phyloP scores from a whole-genome alignment of 2,888 invertebrate genomes.

The Platycheirus albimanus region DNA sequence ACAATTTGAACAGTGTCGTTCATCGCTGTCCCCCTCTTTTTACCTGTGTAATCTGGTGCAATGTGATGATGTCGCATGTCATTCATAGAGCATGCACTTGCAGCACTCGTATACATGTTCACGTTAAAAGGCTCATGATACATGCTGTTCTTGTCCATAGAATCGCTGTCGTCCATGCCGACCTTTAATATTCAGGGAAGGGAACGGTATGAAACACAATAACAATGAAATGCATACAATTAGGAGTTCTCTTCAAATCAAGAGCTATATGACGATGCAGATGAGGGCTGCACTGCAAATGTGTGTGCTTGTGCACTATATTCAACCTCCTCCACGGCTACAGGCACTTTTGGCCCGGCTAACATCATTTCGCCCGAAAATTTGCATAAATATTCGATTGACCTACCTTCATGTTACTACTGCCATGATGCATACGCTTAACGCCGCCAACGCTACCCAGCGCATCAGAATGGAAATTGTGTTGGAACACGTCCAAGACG shows the following conservation, averaged over 20 bases:
- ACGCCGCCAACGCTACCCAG: slow-evolving; percentile 82
- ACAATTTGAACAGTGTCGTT: slow-evolving; percentile 7
- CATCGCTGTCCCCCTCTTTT: slow-evolving; percentile 72
- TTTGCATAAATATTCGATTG: slow-evolving; percentile 74
- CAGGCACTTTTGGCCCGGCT: slow-evolving; percentile 9
- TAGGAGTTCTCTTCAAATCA: slow-evolving; percentile 39
- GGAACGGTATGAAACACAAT: slow-evolving; percentile 23
- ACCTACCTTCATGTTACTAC: slow-evolving; percentile 83
- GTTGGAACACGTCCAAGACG: slow-evolving; percentile 82
- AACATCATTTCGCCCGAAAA: slow-evolving; percentile 59
- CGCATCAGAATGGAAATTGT: slow-evolving; percentile 82
- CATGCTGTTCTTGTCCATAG: slow-evolving; percentile 83
- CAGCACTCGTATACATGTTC: slow-evolving; percentile 83
- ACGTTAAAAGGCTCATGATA: slow-evolving; percentile 84
- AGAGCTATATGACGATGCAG: slow-evolving; percentile 5
- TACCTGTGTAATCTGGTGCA: slow-evolving; percentile 86
- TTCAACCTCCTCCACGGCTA: not conserved
- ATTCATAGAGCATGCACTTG: slow-evolving; percentile 83
- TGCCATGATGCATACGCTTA: slow-evolving; percentile 83
- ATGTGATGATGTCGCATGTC: slow-evolving; percentile 83
- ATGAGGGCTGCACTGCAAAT: no score
- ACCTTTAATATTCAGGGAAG: slow-evolving; percentile 75
- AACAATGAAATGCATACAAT: slow-evolving; percentile 65
- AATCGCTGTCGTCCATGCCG: slow-evolving; percentile 82
- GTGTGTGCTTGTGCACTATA: not conserved